Evolutionary conservation across 2,888 invertebrate genomes (phyloP), one percentile per base, ranked within the genome.

Genomic region (Drosophila subquinaria): DNA sequence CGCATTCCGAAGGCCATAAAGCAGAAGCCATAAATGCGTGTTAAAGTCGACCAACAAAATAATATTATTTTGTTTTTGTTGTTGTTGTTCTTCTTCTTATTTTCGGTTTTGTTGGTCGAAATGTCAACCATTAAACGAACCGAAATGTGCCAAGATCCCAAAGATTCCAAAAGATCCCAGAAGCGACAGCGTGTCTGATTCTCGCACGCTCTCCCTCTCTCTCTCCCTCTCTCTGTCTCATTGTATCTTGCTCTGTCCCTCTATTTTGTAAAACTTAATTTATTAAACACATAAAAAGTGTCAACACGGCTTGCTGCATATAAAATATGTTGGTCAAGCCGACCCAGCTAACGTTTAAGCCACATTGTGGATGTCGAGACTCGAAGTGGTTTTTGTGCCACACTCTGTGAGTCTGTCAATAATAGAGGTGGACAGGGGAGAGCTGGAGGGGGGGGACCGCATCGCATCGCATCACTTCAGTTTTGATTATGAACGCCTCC

Each of bases 271-370:
- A 84, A 81, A 81, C 73, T 85, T 79, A 79, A 88, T 85, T 89
- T 85, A 85, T 87, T 87, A 81, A 86, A 89, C 83, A 82, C 90
- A 90, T 90, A 90, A 88, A 90, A 90, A 89, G 88, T 88, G 88
- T 88, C 88, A 88, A 88, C 88, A 82, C 88, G 89, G 74, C 69
- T 77, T 89, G 86, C 84, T 76, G 82, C 88, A 84, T 87, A 84
- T 89, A 76, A 84, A 84, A 89, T 74, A 84, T 76, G 84, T 76
- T 86, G 75, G 61, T 66, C 82, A 69, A 62, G 69, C 53, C 60
- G 50, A 40, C 70, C 17, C 47, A 63, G 52, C 75, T 65, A 70
- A 78, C 67, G 67, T 62, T 61, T 15, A 61, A 51, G 60, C 51
- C 50, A 33, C 60, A 64, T 55, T 64, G 67, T 60, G 48, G 67